Base-by-base conservation (phyloP, 1,140 invertebrate species). In the Drosophila fuyamai region DNA sequence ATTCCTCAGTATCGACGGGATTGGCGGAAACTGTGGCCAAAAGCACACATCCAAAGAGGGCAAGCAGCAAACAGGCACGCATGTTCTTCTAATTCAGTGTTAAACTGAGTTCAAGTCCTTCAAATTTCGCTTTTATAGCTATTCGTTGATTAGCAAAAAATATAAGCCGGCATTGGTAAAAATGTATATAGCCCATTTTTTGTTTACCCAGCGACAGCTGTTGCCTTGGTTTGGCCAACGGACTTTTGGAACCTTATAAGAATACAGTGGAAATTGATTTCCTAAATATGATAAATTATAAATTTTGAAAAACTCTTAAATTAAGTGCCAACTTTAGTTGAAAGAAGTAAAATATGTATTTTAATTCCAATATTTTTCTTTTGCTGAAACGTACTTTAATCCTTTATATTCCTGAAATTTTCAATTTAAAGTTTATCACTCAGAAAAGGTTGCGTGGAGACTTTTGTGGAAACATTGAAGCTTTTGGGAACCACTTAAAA, bases 1-100 rank as follows among this genome's bases (percentile, higher is more conserved):
- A n/a, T 0, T 81, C 75, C 5, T 59, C 60, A n/a, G 63, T 40
- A 5, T 76, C 55, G 13, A 35, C 3, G 5, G 50, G 27, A 23
- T 44, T 41, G 7, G 79, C 65, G 6, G 70, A 67, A 7, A 68
- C 54, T 32, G 56, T 66, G 44, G 83, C 44, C 14, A 86, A 35
- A 13, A 86, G 60, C 55, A 86, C 84, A 32, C 71, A 58, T 40
- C 83, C 83, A 44, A 86, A 83, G 8, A 86, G 76, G 14, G 76
- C 84, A 40, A 86, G 51, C 38, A 86, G 8, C 18, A 89, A n/a
- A 51, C 66, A 51, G 16, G 51, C 57, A 48, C 84, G 83, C 83
- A 86, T 86, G 38, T 57, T 79, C 81, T 57, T 79, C 38, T 47
- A 54, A 54, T 27, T 66, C 48, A 65, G 59, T 67, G 47, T 46